A percentile compares a stretch with the other conserved stretches of the same genome.
phyloP scores from a whole-genome alignment of 2,888 invertebrate species.

The Diaprepes abbreviatus region DNA sequence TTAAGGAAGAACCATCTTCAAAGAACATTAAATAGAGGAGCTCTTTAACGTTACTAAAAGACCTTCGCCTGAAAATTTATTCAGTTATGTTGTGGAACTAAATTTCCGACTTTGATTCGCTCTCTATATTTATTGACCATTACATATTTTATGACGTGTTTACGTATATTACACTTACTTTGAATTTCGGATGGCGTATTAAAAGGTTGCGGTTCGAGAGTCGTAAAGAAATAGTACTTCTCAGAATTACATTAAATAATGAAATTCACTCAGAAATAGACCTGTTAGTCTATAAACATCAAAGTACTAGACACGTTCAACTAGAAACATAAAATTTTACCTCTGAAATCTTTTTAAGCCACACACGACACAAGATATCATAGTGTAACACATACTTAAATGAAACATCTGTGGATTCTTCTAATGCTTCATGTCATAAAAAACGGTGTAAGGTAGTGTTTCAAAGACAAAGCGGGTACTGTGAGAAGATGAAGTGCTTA shows the following conservation, averaged over 20 bases:
- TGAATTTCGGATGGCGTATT: conserved; percentile 35
- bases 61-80: conserved; percentile 30
- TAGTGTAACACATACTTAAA: conserved; percentile 33
- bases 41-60: too few relatives aligned
- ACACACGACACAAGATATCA: conserved; percentile 12
- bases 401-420: conserved; percentile 44
- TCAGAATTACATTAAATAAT: conserved; percentile 40
- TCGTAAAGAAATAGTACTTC: conserved; percentile 41
- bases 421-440: conserved; percentile 44
- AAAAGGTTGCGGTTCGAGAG: conserved; percentile 41
- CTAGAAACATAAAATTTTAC: conserved; percentile 34
- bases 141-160: conserved; percentile 43
- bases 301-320: conserved; percentile 39
- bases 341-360: conserved; percentile 12
- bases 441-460: conserved; percentile 43
- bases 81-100: conserved; percentile 38
- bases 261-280: conserved; percentile 49
- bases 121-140: conserved; percentile 37
- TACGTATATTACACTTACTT: conserved; percentile 40
- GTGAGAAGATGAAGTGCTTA: conserved; percentile 32
- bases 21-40: too few relatives aligned
- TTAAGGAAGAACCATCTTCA: too few relatives aligned
- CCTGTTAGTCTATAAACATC: conserved; percentile 48
- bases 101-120: conserved; percentile 44
- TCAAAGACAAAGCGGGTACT: conserved; percentile 41